These are phyloP conservation scores for Mystacornis crossleyi DNA, from an alignment of 2,113 vertebrate genomes.

Conservation along the genomic window DNA sequence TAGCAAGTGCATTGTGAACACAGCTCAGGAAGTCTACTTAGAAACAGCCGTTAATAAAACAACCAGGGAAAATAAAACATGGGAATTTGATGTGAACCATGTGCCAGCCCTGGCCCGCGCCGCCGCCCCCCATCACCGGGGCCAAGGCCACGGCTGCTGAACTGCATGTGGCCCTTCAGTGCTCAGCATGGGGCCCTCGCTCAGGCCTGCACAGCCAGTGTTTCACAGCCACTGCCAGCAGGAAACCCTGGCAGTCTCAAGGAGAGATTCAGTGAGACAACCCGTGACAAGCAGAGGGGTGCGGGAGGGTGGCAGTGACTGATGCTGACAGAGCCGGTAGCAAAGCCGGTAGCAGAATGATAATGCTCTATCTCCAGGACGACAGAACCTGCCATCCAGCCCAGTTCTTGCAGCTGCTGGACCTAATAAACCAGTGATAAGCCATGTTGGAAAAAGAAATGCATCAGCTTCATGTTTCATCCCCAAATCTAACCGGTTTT, in stretches of 20 bases:
- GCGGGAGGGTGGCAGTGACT: fast-evolving
- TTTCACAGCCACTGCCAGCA: neutral
- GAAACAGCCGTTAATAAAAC: constrained; percentile 34
- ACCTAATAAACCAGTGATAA: neutral
- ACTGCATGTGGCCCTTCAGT: neutral
- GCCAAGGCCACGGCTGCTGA: neutral
- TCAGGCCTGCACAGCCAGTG: neutral
- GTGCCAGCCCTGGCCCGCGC: neutral
- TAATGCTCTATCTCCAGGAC: neutral
- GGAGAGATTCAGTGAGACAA: neutral
- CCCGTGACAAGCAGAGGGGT: fast-evolving
- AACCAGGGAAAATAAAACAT: neutral
- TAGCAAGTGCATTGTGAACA: neutral
- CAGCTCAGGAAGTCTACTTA: neutral
- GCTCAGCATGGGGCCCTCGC: neutral
- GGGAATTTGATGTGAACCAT: neutral
- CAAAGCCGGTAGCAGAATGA: fast-evolving
- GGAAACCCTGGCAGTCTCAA: neutral
- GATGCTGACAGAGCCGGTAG: neutral
- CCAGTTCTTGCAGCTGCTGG: neutral
- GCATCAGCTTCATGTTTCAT: neutral
- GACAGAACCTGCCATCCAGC: neutral
- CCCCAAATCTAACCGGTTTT: neutral
- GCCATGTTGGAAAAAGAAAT: neutral
- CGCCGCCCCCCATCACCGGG: fast-evolving